Base-by-base conservation (phyloP, 1,140 invertebrate species). In the Scaptomyza hsui region DNA sequence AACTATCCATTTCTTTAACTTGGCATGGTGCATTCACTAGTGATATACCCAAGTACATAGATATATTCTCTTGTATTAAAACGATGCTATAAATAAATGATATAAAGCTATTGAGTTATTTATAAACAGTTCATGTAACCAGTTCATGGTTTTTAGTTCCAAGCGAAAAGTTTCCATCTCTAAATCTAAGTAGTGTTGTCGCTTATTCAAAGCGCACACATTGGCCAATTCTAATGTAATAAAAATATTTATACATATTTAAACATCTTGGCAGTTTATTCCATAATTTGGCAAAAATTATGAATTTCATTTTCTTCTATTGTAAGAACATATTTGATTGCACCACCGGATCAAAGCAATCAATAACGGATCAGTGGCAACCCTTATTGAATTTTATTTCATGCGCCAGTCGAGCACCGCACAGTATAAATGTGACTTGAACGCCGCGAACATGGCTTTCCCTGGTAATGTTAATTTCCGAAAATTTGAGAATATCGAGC, bases 391-490 rank as follows among this genome's bases (percentile, higher is more conserved):
- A 65, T 71, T 71, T 71, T 71, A 71, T 65, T 71, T 71, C 68
- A 62, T 73, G 80, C 56, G 57, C 68, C 63, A 64, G n/a, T 69
- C 57, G 53, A 71, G 65, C 39, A 59, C 64, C 42, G 68, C 71
- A 71, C 77, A 82, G 56, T 86, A 86, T 86, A 86, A 86, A 86
- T 88, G 64, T 64, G 41, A 75, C 78, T 65, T 59, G 75, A 76
- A 48, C 56, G 24, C 60, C 60, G 71, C 53, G 53, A 56, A 82
- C 83, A 86, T 86, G 79, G 94, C 94, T 95, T 94, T 95, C 95
- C 95, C 94, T 94, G 93, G 92, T 72, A 90, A 82, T 59, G 59
- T 62, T 56, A 89, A 82, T 62, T 73, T 65, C 45, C 44, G 51
- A 73, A 89, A 90, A 81, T 64, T 92, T 53, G 56, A 61, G 56